Base-by-base conservation (phyloP, 1,140 invertebrate genomes). In the Limonius californicus region DNA sequence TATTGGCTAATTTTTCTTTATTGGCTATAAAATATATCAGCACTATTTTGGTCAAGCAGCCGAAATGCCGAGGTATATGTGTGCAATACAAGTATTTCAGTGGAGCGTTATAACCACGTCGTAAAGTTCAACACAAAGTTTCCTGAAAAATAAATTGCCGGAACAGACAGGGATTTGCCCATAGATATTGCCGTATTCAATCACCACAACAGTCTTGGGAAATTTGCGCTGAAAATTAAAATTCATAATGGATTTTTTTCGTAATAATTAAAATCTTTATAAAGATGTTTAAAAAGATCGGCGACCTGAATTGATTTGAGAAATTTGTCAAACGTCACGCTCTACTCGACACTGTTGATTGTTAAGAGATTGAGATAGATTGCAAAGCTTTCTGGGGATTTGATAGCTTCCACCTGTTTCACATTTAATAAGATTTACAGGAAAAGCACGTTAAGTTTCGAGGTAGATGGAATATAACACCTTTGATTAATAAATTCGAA, bases 11-110 rank as follows among this genome's bases (percentile, higher is more conserved):
- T 47, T 32, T 60, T 39, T 42, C 47, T 60, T 60, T 60, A 60
- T 60, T 30, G 59, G 53, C 59, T 43, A 53, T 60, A 60, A 60
- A 60, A 60, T 60, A 53, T 60, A 42, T 60, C 59, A 60, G 53
- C 53, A 60, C 23, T 54, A 60, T 60, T 54, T 54, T 53, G 59
- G 35, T 53, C 59, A 23, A 42, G 53, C 59, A 39, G 32, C 50
- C 59, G 53, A 60, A 54, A 53, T 54, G 3, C 35, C 54, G 45
- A 53, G 50, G 39, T 59, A n/a, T n/a, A n/a, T n/a, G n/a, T 53
- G 50, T 60, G 47, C 53, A 60, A 60, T 53, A 60, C 50, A 60
- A 47, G 45, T 39, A 9, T 54, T 54, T 54, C 27, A 60, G 50
- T 54, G 50, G 50, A 19, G 19, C 59, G 59, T 60, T 60, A 45